Evolutionary conservation across 2,113 vertebrate species (phyloP).

Genomic region (Ondatra zibethicus): DNA sequence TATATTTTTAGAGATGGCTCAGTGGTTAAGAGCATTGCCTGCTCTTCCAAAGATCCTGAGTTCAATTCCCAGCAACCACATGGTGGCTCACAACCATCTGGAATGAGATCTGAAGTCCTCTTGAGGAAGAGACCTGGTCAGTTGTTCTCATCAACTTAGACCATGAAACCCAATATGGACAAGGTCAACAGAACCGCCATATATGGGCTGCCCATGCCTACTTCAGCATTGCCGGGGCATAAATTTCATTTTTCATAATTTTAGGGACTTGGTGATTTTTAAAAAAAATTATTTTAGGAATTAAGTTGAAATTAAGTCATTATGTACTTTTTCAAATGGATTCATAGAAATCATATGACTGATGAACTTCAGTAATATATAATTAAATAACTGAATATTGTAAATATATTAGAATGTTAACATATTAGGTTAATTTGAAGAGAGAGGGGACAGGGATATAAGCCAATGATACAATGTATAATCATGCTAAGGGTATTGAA

Average conservation of each 20-base stretch:
- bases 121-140: too few relatives aligned
- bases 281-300: neutral
- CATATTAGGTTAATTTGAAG: neutral
- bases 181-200: too few relatives aligned
- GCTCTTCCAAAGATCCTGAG: too few relatives aligned
- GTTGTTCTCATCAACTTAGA: too few relatives aligned
- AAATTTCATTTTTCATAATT: neutral
- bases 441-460: neutral
- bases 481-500: neutral
- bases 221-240: too few relatives aligned
- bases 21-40: too few relatives aligned
- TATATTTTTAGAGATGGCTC: too few relatives aligned
- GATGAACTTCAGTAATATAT: neutral
- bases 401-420: slow-evolving; percentile 20
- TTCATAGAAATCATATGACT: neutral
- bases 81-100: too few relatives aligned
- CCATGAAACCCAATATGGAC: too few relatives aligned
- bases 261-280: neutral
- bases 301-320: slow-evolving; percentile 45
- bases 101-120: too few relatives aligned
- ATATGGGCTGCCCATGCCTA: too few relatives aligned
- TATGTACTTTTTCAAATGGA: neutral
- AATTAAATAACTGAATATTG: neutral
- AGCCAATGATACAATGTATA: neutral
- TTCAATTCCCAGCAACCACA: too few relatives aligned